A percentile compares a stretch with the other conserved stretches of the same genome.
Evolutionary conservation across 2,888 invertebrate species (phyloP).

Genomic region (Gryllus longicercus): DNA sequence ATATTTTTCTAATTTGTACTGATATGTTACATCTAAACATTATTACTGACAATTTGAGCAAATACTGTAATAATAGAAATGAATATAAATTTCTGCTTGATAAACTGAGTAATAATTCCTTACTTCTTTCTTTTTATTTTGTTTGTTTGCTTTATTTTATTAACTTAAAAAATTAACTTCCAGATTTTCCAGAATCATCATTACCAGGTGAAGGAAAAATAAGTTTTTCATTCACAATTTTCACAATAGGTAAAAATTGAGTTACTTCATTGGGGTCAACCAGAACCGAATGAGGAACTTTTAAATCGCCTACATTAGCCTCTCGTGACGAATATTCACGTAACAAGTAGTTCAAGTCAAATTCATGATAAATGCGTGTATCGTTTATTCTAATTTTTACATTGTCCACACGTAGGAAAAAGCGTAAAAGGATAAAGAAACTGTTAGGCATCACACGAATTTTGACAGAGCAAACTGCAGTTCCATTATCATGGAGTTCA

Average conservation of each 20-base stretch:
- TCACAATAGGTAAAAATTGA: slow-evolving; percentile 59
- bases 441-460: slow-evolving; percentile 94
- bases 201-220: slow-evolving; percentile 38
- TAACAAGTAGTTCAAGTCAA: slow-evolving; percentile 71
- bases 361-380: slow-evolving; percentile 79
- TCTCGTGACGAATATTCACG: slow-evolving; percentile 80
- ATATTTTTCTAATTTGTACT: too few relatives aligned
- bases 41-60: too few relatives aligned
- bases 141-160: too few relatives aligned
- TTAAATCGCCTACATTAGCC: slow-evolving; percentile 65
- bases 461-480: slow-evolving; percentile 85
- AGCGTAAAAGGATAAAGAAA: slow-evolving; percentile 85
- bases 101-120: too few relatives aligned
- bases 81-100: too few relatives aligned
- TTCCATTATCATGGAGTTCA: slow-evolving; percentile 96
- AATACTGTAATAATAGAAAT: too few relatives aligned
- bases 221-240: slow-evolving; percentile 50
- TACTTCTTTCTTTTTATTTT: too few relatives aligned
- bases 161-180: too few relatives aligned
- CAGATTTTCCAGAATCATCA: too few relatives aligned
- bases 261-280: slow-evolving; percentile 67
- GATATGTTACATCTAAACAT: too few relatives aligned
- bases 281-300: slow-evolving; percentile 58
- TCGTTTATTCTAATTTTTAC: slow-evolving; percentile 86
- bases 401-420: slow-evolving; percentile 91